Conservation (phyloP, 2,888 invertebrate species). For the Julus scandinavius region DNA sequence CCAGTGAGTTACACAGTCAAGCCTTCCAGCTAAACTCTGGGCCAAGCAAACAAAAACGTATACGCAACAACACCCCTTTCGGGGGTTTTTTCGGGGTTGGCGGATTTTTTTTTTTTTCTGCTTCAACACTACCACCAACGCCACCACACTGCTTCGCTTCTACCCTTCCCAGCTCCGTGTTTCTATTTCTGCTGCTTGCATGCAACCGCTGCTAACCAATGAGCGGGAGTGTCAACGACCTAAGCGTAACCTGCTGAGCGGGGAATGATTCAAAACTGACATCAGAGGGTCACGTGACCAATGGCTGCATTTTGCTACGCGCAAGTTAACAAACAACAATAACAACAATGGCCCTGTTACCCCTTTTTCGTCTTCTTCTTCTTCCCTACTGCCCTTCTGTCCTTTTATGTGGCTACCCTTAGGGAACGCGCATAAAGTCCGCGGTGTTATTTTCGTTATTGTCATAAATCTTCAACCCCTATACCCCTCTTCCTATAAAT, state of each 20-base stretch:
- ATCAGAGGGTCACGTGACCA: slow-evolving; percentile 44
- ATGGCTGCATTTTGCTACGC: not conserved
- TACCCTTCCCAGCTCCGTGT: slow-evolving; percentile 4
- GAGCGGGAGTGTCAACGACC: slow-evolving; percentile 49
- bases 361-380: not conserved
- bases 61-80: slow-evolving; percentile 36
- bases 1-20: slow-evolving; percentile 49
- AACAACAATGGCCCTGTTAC: slow-evolving; percentile 45
- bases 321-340: slow-evolving; percentile 10
- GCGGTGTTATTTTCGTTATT: not conserved
- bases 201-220: not conserved
- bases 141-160: not conserved
- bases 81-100: not conserved
- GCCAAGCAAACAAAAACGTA: slow-evolving; percentile 44
- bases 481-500: not conserved
- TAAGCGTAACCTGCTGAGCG: slow-evolving; percentile 50
- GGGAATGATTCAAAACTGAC: slow-evolving; percentile 52
- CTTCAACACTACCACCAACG: not conserved
- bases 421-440: not conserved
- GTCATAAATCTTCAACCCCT: not conserved
- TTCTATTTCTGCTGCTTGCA: not conserved
- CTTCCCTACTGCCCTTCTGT: not conserved
- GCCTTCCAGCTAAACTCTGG: slow-evolving; percentile 44
- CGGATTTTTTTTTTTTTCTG: not conserved
- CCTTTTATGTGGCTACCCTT: not conserved